These are phyloP conservation scores for Lithobates pipiens DNA, from an alignment of 2,797 vertebrate species.

Conservation along the genomic window DNA sequence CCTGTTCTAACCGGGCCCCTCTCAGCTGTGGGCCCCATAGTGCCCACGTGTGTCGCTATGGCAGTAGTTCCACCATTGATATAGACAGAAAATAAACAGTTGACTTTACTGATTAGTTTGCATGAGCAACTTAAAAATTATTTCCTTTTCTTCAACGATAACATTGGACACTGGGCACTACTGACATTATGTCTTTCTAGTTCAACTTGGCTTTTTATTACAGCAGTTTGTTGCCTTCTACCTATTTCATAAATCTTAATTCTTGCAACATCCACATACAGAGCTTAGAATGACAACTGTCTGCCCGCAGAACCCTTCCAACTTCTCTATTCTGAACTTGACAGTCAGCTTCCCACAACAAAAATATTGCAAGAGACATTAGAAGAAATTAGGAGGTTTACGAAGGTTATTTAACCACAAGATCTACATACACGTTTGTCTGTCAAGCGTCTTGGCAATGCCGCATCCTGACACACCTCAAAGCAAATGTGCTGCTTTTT, in stretches of 20 bases:
- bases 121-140: no score
- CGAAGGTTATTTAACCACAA: not conserved
- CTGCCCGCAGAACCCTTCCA: not conserved
- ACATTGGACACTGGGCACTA: no score
- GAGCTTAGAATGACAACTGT: not conserved
- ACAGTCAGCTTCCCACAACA: not conserved
- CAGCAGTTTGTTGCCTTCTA: not conserved
- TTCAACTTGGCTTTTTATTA: no score
- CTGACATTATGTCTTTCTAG: no score
- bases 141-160: no score
- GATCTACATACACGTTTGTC: not conserved
- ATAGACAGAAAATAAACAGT: no score
- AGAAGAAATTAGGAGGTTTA: not conserved
- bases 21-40: no score
- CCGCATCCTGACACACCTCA: not conserved
- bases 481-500: not conserved
- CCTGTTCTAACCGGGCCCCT: no score
- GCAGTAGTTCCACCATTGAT: no score
- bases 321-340: constrained; percentile 6
- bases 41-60: no score
- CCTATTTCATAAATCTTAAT: not conserved
- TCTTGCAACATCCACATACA: no score
- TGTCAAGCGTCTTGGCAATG: constrained; percentile 2
- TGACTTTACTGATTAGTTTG: no score
- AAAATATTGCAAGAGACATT: constrained; percentile 2